Evolutionary conservation across 2,888 invertebrate genomes (phyloP).

Genomic region (Cyrtodaria siliqua): DNA sequence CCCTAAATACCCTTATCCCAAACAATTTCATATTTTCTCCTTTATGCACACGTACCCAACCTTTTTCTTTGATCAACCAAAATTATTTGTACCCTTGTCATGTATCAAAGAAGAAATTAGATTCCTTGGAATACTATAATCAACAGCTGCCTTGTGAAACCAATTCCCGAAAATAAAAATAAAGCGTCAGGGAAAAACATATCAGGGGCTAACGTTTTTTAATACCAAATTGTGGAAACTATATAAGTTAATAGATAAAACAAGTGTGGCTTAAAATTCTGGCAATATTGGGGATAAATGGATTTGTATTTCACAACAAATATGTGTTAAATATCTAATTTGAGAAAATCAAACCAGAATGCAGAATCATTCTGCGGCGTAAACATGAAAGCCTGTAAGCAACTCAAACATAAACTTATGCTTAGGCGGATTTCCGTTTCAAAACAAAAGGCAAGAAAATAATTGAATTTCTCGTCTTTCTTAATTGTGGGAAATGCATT

Average conservation of each 20-base stretch:
- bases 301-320: conserved; percentile 44
- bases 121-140: not conserved
- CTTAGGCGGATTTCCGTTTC: conserved; percentile 33
- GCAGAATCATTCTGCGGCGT: not conserved
- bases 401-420: not conserved
- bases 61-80: too few species aligned
- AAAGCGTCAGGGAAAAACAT: not conserved
- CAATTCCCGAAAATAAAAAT: not conserved
- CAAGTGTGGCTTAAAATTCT: not conserved
- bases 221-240: conserved; percentile 16
- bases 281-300: not conserved
- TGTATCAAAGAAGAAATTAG: too few species aligned
- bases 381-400: conserved; percentile 8
- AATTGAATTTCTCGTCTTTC: conserved; percentile 41
- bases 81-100: too few species aligned
- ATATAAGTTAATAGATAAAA: conserved; percentile 23
- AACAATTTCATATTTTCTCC: too few species aligned
- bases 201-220: not conserved
- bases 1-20: too few species aligned
- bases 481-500: conserved; percentile 16
- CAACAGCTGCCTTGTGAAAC: not conserved
- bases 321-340: conserved; percentile 47
- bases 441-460: conserved; percentile 56
- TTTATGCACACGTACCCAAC: too few species aligned
- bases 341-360: conserved; percentile 35